phyloP scores from a whole-genome alignment of 2,888 invertebrate species.

The Zhuqinia jingwanae region DNA sequence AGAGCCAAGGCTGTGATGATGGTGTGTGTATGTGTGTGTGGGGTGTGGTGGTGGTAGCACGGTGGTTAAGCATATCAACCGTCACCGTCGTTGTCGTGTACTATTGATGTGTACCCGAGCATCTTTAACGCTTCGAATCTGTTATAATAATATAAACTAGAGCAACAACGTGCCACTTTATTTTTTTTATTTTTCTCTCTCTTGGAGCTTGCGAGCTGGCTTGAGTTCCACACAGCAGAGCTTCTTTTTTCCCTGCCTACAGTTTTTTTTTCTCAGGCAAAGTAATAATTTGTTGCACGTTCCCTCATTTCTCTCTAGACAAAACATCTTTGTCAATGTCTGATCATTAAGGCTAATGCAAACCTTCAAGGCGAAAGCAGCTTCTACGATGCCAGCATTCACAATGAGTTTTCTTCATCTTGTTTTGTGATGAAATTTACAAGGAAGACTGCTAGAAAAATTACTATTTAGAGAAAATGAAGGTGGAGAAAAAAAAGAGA shows the following conservation, averaged over 20 bases:
- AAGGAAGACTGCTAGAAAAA: constrained; percentile 24
- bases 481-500: not conserved
- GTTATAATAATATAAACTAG: constrained; percentile 14
- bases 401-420: constrained; percentile 46
- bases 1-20: too few species aligned
- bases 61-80: not conserved
- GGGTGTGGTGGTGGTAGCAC: not conserved
- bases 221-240: too few species aligned
- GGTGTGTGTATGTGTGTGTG: not conserved
- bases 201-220: not conserved
- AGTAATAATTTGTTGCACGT: constrained; percentile 66
- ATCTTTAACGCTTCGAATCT: constrained; percentile 34
- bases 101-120: not conserved
- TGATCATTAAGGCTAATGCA: constrained; percentile 69
- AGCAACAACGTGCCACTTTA: constrained; percentile 43
- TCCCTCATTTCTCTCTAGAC: constrained; percentile 66
- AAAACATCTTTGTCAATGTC: constrained; percentile 69
- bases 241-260: constrained; percentile 10
- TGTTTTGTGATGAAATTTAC: constrained; percentile 45
- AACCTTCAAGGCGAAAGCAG: constrained; percentile 60
- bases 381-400: constrained; percentile 52
- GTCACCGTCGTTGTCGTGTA: too few species aligned
- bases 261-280: constrained; percentile 28
- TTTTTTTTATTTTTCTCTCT: not conserved
- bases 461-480: constrained; percentile 29